Evolutionary conservation across 1,140 invertebrate species (phyloP).

Genomic region (Acromyrmex echinatior): DNA sequence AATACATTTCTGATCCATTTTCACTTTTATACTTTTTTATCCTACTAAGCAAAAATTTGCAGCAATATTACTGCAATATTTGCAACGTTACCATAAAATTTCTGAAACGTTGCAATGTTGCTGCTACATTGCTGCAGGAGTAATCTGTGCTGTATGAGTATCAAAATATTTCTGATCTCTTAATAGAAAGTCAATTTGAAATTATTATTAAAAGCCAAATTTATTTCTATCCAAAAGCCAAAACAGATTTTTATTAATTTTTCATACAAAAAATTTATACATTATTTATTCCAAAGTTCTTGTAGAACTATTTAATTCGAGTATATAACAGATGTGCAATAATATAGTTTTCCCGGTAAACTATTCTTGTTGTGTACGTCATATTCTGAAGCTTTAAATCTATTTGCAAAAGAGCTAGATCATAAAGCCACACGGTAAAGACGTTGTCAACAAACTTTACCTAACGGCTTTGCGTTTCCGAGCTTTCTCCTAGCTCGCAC

Average conservation of each 20-base stretch:
- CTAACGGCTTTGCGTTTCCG: constrained; percentile 26
- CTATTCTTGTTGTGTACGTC: neutral
- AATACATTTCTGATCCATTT: neutral
- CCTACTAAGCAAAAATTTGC: too few species aligned
- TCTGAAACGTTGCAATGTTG: too few species aligned
- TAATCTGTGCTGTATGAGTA: neutral
- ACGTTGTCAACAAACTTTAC: constrained; percentile 54
- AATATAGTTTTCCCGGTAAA: constrained; percentile 5
- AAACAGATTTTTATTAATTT: neutral
- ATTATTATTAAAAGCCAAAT: neutral
- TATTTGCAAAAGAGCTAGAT: constrained; percentile 33
- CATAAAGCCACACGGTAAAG: constrained; percentile 35
- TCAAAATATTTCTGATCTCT: neutral
- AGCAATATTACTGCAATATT: too few species aligned
- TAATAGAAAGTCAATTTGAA: neutral
- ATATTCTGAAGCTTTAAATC: constrained; percentile 12
- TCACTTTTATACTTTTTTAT: neutral
- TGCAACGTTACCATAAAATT: too few species aligned
- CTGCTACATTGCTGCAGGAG: too few species aligned
- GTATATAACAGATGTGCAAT: neutral
- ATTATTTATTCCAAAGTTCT: neutral
- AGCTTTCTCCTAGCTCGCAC: constrained; percentile 22
- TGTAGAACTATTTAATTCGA: neutral
- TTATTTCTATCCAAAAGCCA: neutral
- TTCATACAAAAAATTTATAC: neutral